These are phyloP conservation scores for Conistra vaccinii DNA, from an alignment of 2,888 invertebrate genomes.

Conservation along the genomic window DNA sequence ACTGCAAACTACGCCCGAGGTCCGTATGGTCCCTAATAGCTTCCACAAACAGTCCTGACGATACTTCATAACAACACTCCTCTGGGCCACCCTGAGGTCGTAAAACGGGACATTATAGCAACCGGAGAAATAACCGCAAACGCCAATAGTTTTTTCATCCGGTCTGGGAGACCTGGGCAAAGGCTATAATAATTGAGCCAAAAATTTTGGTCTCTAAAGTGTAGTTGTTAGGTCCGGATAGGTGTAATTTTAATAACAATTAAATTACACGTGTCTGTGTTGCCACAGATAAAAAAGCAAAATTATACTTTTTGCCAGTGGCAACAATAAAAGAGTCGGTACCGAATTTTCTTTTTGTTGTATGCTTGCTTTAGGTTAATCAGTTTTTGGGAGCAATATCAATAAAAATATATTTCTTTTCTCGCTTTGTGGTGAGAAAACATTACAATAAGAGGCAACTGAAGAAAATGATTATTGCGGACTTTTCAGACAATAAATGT, in stretches of 20 bases:
- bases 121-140: slow-evolving; percentile 31
- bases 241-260: slow-evolving; percentile 52
- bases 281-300: slow-evolving; percentile 4
- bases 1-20: slow-evolving; percentile 15
- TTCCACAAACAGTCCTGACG: slow-evolving; percentile 13
- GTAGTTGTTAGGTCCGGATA: slow-evolving; percentile 18
- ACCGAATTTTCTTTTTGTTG: slow-evolving; percentile 12
- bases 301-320: neutral
- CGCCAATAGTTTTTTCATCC: slow-evolving; percentile 53
- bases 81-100: slow-evolving; percentile 18
- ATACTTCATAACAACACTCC: slow-evolving; percentile 36
- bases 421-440: slow-evolving; percentile 2
- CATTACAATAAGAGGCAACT: slow-evolving; percentile 2
- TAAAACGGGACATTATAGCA: slow-evolving; percentile 38
- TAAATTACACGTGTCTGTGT: slow-evolving; percentile 26
- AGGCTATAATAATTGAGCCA: slow-evolving; percentile 42
- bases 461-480: slow-evolving; percentile 23
- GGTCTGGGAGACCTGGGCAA: neutral
- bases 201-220: slow-evolving; percentile 24
- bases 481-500: slow-evolving; percentile 12
- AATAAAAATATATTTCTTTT: slow-evolving; percentile 31
- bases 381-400: slow-evolving; percentile 27
- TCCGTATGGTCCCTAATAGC: slow-evolving; percentile 1
- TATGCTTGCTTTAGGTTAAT: too few relatives aligned
- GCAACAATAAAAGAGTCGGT: neutral